Conservation (phyloP, 1,140 invertebrate genomes). For the Trypoxylus dichotomus region DNA sequence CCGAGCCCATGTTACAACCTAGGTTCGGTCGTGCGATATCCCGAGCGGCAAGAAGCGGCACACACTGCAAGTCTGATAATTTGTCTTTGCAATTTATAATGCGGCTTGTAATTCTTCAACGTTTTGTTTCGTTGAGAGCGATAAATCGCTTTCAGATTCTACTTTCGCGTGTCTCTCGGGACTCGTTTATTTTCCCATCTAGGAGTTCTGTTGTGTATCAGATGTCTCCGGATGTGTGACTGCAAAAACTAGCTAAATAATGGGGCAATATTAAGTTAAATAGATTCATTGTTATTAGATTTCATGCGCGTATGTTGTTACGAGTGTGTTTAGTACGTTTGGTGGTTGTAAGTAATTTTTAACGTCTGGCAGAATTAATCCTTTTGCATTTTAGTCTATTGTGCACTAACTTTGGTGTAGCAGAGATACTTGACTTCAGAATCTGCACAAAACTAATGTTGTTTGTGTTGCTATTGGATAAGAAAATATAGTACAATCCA, state of each 20-base stretch:
- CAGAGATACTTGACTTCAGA: no score
- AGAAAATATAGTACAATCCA: no score
- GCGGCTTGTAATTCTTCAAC: constrained; percentile 28
- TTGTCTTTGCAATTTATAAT: constrained; percentile 32
- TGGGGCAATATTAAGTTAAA: constrained; percentile 14
- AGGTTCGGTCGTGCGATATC: not conserved
- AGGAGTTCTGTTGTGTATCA: not conserved
- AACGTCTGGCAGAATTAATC: not conserved
- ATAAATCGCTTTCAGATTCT: constrained; percentile 23
- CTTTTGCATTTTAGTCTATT: no score
- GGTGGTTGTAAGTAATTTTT: not conserved
- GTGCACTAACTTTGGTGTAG: no score
- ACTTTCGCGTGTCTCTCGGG: not conserved
- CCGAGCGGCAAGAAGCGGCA: not conserved
- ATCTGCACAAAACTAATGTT: no score
- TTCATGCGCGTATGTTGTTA: not conserved
- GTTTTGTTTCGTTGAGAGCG: constrained; percentile 28
- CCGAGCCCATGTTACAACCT: not conserved
- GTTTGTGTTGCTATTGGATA: no score
- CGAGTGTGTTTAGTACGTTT: not conserved
- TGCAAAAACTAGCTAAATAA: constrained; percentile 19
- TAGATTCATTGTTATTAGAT: constrained; percentile 24
- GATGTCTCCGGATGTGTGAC: not conserved
- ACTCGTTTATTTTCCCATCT: constrained; percentile 1
- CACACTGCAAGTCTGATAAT: constrained; percentile 2